Conservation (phyloP, 2,797 vertebrate genomes). For the Oryzias sinensis region DNA sequence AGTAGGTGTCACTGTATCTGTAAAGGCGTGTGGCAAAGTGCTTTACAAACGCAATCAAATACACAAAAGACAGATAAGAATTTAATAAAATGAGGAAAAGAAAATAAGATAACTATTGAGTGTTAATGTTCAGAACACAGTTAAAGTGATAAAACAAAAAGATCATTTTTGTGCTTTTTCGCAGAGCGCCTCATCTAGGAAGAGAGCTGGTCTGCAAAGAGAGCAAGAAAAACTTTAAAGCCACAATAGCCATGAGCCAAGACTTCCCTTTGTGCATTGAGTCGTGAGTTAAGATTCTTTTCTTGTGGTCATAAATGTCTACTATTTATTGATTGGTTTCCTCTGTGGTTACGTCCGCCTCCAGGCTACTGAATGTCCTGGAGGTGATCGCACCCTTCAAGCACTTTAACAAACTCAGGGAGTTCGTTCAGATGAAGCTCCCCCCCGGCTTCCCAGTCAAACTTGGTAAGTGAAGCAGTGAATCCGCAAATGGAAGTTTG, state of each 20-base stretch:
- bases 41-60: no score
- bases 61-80: no score
- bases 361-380: conserved; percentile 96
- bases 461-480: conserved; percentile 79
- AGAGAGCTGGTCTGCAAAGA: conserved; percentile 97
- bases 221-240: conserved; percentile 99
- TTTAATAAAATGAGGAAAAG: no score
- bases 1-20: conserved; percentile 74
- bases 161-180: background rate
- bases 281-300: conserved; percentile 81
- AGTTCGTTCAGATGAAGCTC: conserved; percentile 99
- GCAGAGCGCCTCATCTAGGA: conserved; percentile 94
- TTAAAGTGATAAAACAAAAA: no score
- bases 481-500: background rate
- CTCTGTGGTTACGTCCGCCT: conserved; percentile 25
- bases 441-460: conserved; percentile 98
- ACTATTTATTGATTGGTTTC: background rate
- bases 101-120: no score
- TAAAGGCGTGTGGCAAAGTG: no score
- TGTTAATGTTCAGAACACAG: no score
- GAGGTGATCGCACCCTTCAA: conserved; percentile 99
- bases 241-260: conserved; percentile 98
- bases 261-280: conserved; percentile 97
- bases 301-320: background rate
- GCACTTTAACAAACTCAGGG: conserved; percentile 99